phyloP scores from a whole-genome alignment of 2,888 invertebrate genomes.

The Ochropleura plecta region DNA sequence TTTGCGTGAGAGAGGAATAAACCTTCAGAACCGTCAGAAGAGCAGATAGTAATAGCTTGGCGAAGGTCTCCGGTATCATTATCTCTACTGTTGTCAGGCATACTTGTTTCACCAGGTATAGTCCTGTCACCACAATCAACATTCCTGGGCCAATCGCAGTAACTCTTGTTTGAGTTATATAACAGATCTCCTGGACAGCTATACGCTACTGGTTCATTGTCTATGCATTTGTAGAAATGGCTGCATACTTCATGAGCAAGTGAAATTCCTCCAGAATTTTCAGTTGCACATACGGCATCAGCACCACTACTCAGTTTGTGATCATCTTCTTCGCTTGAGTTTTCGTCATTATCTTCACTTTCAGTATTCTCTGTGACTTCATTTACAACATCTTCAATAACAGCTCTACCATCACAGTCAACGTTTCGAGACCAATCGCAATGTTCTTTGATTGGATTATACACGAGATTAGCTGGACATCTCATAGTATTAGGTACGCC shows the following conservation, averaged over 20 bases:
- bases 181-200: constrained; percentile 64
- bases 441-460: constrained; percentile 61
- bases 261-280: constrained; percentile 64
- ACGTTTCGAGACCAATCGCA: constrained; percentile 70
- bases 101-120: constrained; percentile 1
- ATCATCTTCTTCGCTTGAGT: constrained; percentile 6
- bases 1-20: constrained; percentile 71
- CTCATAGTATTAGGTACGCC: constrained; percentile 58
- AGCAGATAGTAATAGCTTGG: constrained; percentile 70
- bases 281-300: constrained; percentile 62
- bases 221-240: constrained; percentile 70
- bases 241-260: constrained; percentile 73
- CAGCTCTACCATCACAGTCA: constrained; percentile 62
- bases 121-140: constrained; percentile 66
- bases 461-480: constrained; percentile 64
- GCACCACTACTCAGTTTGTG: background rate
- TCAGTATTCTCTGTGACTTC: background rate
- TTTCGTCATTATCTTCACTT: background rate
- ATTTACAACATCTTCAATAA: constrained; percentile 20
- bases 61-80: constrained; percentile 51
- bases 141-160: constrained; percentile 66
- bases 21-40: constrained; percentile 68
- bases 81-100: background rate
- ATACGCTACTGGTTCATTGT: constrained; percentile 60
- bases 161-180: constrained; percentile 58